phyloP scores from a whole-genome alignment of 2,113 vertebrate genomes.

The Grammomys surdaster region DNA sequence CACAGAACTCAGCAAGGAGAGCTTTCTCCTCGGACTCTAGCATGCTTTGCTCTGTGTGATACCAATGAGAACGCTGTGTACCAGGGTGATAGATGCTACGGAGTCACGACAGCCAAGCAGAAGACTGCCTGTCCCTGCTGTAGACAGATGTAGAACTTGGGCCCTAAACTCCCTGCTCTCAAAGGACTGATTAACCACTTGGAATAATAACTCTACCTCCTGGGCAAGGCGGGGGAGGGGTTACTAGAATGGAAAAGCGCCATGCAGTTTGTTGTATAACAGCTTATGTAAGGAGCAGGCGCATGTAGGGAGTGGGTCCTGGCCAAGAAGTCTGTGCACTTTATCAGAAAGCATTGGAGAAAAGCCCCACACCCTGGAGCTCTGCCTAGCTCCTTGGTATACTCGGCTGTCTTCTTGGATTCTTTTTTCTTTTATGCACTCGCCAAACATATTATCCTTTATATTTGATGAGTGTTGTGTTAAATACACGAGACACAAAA shows the following conservation, averaged over 20 bases:
- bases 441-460: neutral
- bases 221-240: neutral
- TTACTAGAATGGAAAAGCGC: conserved; percentile 40
- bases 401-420: neutral
- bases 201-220: neutral
- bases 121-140: neutral
- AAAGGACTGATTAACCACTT: neutral
- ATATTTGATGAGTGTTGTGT: neutral
- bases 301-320: neutral
- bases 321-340: neutral
- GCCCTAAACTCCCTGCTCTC: neutral
- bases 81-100: fast-evolving
- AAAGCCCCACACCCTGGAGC: neutral
- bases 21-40: neutral
- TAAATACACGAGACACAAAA: neutral
- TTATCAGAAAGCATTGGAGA: neutral
- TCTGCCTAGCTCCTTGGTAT: neutral
- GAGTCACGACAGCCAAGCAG: neutral
- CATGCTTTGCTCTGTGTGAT: neutral
- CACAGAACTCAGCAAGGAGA: neutral
- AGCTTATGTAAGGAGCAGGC: neutral
- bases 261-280: neutral
- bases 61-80: fast-evolving
- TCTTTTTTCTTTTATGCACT: neutral
- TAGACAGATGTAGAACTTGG: neutral